Evolutionary conservation across 2,113 vertebrate species (phyloP).

Genomic region (Brachypodius melanocephalos): DNA sequence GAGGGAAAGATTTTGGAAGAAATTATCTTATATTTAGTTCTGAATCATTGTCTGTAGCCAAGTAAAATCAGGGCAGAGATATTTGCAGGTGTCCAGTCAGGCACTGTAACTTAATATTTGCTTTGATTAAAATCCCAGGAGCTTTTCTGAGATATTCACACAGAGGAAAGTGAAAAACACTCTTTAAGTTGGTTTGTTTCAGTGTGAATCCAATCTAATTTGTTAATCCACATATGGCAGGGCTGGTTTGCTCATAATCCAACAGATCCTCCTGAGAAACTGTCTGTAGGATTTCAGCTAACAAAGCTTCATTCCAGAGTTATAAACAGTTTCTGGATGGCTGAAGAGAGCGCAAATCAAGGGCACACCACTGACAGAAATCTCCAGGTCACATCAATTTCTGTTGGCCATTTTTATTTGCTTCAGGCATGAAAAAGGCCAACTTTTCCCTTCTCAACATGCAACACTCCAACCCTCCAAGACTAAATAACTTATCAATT

Average conservation of each 20-base stretch:
- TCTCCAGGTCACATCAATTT: background rate
- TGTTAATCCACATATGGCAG: background rate
- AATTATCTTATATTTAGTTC: background rate
- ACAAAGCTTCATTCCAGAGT: background rate
- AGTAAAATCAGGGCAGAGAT: background rate
- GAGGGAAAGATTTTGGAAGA: background rate
- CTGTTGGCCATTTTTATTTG: background rate
- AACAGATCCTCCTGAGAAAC: background rate
- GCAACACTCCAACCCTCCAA: constrained; percentile 60
- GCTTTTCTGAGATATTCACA: background rate
- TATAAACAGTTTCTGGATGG: background rate
- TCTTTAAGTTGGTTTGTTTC: background rate
- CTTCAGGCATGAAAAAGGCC: background rate
- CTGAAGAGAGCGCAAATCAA: background rate
- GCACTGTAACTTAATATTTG: background rate
- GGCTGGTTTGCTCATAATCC: background rate
- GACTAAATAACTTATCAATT: constrained; percentile 77
- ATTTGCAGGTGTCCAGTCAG: background rate
- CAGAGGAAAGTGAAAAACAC: background rate
- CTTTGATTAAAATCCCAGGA: background rate
- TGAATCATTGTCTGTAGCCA: background rate
- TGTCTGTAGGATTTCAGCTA: background rate
- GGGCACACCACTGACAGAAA: accelerated
- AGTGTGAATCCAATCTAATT: background rate
- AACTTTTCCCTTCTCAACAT: background rate